Conservation (phyloP, 2,113 vertebrate genomes). For the Syrrhaptes paradoxus region DNA sequence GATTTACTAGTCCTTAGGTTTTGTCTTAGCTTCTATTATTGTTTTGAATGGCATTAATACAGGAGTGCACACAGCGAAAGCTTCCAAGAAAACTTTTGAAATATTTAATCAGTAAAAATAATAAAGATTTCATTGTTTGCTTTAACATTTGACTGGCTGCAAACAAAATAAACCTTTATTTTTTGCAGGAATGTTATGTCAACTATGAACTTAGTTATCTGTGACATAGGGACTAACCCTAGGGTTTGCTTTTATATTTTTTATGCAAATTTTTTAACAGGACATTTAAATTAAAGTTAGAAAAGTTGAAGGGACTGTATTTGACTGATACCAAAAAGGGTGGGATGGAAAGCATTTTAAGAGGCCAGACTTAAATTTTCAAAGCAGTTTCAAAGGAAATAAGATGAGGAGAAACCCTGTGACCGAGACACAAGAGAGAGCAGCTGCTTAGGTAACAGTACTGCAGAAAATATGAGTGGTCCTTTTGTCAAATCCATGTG, state of each 20-base stretch:
- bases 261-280: neutral
- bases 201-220: neutral
- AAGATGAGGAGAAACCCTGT: neutral
- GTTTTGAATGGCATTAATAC: neutral
- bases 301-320: neutral
- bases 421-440: neutral
- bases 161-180: neutral
- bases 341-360: neutral
- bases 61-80: neutral
- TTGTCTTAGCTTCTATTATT: neutral
- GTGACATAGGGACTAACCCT: neutral
- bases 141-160: neutral
- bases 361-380: neutral
- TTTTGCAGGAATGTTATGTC: neutral
- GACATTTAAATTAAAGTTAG: neutral
- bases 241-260: neutral
- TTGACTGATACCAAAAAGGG: neutral
- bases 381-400: neutral
- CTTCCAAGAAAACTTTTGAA: neutral
- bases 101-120: neutral
- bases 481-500: too few relatives aligned
- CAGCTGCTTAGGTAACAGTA: neutral
- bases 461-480: neutral
- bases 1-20: neutral
- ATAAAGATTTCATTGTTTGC: neutral